phyloP scores from a whole-genome alignment of 2,888 invertebrate species.

The Herminia tarsipennalis region DNA sequence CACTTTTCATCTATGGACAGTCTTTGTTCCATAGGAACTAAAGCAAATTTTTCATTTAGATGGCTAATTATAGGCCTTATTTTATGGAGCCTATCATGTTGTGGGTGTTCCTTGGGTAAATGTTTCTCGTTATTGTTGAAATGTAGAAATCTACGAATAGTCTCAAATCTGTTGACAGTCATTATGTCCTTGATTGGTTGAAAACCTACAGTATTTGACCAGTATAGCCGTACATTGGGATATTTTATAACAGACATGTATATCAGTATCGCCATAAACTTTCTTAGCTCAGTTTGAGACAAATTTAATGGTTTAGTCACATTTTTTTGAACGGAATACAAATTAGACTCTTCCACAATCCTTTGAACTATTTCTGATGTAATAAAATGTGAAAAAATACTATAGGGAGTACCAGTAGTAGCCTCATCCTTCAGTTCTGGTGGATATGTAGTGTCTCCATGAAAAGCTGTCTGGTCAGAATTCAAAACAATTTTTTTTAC shows the following conservation, averaged over 20 bases:
- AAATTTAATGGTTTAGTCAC: constrained; percentile 27
- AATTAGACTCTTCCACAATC: constrained; percentile 39
- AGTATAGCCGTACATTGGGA: constrained; percentile 48
- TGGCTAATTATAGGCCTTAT: constrained; percentile 45
- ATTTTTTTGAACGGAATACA: constrained; percentile 43
- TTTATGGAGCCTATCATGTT: constrained; percentile 47
- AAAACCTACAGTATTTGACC: constrained; percentile 49
- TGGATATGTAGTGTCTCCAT: constrained; percentile 47
- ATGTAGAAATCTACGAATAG: constrained; percentile 45
- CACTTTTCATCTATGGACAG: constrained; percentile 41
- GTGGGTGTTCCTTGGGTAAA: constrained; percentile 40
- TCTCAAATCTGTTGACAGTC: constrained; percentile 47
- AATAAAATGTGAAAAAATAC: constrained; percentile 33
- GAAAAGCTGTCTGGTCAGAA: constrained; percentile 52
- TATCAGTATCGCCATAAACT: constrained; percentile 45
- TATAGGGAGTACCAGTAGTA: constrained; percentile 45
- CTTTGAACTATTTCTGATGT: constrained; percentile 42
- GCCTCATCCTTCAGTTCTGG: constrained; percentile 47
- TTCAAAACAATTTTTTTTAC: constrained; percentile 49
- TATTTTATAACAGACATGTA: constrained; percentile 46
- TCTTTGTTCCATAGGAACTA: constrained; percentile 45
- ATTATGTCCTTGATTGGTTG: constrained; percentile 46
- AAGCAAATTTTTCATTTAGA: constrained; percentile 47
- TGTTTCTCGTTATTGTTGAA: constrained; percentile 49
- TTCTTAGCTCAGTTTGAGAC: constrained; percentile 40